These are phyloP conservation scores for Tenualosa thibaudeaui DNA, from an alignment of 2,797 vertebrate genomes.

Conservation along the genomic window DNA sequence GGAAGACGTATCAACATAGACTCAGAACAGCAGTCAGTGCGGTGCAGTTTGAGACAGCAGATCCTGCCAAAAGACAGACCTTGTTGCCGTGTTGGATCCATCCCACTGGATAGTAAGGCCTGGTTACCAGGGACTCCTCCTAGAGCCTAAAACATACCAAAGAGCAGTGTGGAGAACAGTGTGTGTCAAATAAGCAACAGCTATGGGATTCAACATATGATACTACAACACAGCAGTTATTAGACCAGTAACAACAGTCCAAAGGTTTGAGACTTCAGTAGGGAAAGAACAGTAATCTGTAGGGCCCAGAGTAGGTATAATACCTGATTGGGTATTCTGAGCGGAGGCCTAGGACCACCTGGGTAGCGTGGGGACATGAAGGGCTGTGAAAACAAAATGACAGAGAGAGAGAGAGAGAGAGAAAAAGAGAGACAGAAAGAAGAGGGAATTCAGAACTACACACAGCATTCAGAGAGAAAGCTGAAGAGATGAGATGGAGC, in stretches of 20 bases:
- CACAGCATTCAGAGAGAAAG: not conserved
- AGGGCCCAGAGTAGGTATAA: not conserved
- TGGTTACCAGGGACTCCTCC: conserved; percentile 85
- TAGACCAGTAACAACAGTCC: not conserved
- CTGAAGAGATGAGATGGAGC: not conserved
- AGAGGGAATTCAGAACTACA: not conserved
- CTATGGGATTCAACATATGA: not conserved
- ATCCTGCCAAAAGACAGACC: conserved; percentile 65
- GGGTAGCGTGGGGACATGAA: conserved; percentile 88
- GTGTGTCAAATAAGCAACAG: not conserved
- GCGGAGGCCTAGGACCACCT: conserved; percentile 81
- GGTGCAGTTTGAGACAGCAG: not conserved
- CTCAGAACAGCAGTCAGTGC: not conserved
- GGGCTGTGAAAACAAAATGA: conserved; percentile 65
- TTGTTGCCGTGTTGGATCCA: conserved; percentile 93
- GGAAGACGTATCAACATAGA: not conserved
- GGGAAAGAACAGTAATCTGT: not conserved
- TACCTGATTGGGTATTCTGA: conserved; percentile 89
- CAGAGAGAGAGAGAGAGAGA: not conserved
- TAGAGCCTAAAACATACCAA: conserved; percentile 77
- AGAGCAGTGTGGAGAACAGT: not conserved
- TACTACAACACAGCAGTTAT: not conserved
- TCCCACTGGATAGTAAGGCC: conserved; percentile 90
- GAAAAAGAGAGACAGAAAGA: not conserved
- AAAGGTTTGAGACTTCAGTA: not conserved